These are phyloP conservation scores for Dasyornis broadbenti DNA, from an alignment of 2,113 vertebrate species.

Conservation along the genomic window DNA sequence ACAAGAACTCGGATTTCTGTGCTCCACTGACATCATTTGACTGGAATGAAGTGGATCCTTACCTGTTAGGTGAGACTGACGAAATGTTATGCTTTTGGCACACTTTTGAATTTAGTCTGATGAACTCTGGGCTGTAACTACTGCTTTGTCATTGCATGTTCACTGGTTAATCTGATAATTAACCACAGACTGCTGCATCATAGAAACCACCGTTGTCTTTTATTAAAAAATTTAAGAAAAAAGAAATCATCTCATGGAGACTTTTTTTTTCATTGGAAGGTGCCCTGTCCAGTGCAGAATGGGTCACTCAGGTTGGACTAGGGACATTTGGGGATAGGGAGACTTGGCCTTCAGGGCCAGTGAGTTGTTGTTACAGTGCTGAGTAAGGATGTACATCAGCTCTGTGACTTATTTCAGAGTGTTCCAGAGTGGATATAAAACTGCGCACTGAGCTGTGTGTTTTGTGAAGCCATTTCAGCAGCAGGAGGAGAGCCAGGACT, in stretches of 20 bases:
- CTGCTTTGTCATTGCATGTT: not conserved
- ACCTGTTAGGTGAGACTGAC: constrained; percentile 86
- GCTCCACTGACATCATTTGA: constrained; percentile 97
- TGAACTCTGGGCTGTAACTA: not conserved
- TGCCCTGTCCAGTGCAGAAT: not conserved
- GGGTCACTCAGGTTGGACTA: not conserved
- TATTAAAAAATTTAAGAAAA: not conserved
- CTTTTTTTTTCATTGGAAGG: not conserved
- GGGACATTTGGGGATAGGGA: not conserved
- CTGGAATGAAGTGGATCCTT: constrained; percentile 99
- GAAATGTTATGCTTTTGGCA: not conserved
- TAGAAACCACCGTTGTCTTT: not conserved
- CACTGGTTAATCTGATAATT: not conserved
- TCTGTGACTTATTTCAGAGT: not conserved
- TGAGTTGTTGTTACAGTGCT: not conserved
- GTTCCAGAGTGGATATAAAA: not conserved
- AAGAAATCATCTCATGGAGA: not conserved
- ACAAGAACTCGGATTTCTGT: constrained; percentile 99
- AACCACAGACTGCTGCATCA: not conserved
- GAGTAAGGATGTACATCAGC: not conserved
- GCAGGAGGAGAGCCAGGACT: not conserved
- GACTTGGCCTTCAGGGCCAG: not conserved
- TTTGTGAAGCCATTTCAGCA: not conserved
- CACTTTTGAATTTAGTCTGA: not conserved
- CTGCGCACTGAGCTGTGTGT: not conserved